phyloP scores from a whole-genome alignment of 2,888 invertebrate species.

The Halocaridina rubra region DNA sequence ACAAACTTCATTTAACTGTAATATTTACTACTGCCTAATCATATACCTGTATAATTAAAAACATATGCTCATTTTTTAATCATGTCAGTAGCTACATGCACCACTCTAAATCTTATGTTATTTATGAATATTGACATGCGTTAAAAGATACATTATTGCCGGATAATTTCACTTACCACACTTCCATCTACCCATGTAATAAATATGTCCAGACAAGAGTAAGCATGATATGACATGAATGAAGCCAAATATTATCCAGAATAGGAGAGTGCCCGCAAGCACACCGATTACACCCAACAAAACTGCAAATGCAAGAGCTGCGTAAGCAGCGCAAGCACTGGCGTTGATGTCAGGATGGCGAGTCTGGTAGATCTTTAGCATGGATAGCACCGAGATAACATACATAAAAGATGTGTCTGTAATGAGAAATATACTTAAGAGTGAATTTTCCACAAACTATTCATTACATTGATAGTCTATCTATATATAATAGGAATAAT shows the following conservation, averaged over 20 bases:
- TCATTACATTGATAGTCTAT: no score
- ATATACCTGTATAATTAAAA: no score
- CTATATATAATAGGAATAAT: no score
- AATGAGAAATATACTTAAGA: conserved; percentile 56
- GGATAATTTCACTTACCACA: conserved; percentile 71
- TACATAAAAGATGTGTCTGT: conserved; percentile 94
- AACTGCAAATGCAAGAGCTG: conserved; percentile 63
- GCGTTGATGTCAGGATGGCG: conserved; percentile 91
- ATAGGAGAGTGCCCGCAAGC: conserved; percentile 74
- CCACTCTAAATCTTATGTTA: no score
- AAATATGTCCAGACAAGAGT: conserved; percentile 71
- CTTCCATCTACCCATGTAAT: conserved; percentile 80
- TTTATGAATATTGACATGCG: no score
- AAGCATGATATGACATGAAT: conserved; percentile 63
- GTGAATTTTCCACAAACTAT: no score
- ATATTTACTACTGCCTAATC: no score
- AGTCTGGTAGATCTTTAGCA: conserved; percentile 88
- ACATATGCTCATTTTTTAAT: no score
- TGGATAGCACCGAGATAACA: conserved; percentile 85
- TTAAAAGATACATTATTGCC: no score
- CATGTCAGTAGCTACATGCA: no score
- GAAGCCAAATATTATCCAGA: conserved; percentile 81
- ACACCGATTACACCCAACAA: conserved; percentile 72
- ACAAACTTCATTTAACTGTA: no score
- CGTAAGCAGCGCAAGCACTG: conserved; percentile 76